Evolutionary conservation across 2,888 invertebrate species (phyloP).

Genomic region (Drosophila sordidapex): DNA sequence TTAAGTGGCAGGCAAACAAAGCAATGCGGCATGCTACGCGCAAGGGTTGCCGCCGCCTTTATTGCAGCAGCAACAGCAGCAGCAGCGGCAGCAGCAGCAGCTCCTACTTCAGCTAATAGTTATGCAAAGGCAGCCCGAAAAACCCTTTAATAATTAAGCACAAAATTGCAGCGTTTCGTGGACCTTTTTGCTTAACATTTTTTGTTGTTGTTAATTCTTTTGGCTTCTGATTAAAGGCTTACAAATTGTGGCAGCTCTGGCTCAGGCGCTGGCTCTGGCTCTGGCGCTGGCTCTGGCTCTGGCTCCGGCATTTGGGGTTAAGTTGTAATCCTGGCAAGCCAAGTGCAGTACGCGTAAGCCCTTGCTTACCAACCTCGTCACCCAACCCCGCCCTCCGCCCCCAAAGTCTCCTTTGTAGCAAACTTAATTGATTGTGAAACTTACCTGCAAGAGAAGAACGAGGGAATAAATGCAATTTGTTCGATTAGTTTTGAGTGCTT

Average conservation of each 20-base stretch:
- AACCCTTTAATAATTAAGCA: constrained; percentile 64
- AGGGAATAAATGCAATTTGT: constrained; percentile 6
- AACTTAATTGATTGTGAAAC: constrained; percentile 50
- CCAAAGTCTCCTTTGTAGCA: constrained; percentile 12
- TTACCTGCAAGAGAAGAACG: constrained; percentile 52
- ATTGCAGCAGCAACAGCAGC: constrained; percentile 1
- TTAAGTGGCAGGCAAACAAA: constrained; percentile 74
- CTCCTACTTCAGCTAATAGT: constrained; percentile 39
- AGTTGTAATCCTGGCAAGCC: constrained; percentile 20
- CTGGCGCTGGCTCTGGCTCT: neutral
- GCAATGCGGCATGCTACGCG: constrained; percentile 28
- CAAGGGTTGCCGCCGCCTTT: constrained; percentile 14
- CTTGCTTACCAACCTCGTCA: constrained; percentile 25
- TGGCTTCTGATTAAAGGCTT: constrained; percentile 34
- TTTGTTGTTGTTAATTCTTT: neutral
- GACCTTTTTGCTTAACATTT: constrained; percentile 1
- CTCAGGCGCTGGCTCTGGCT: neutral
- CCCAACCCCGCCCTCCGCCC: neutral
- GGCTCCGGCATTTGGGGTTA: neutral
- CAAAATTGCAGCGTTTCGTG: constrained; percentile 56
- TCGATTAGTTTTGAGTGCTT: constrained; percentile 11
- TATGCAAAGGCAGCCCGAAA: constrained; percentile 24
- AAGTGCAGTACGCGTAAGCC: constrained; percentile 6
- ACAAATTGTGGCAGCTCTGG: constrained; percentile 9
- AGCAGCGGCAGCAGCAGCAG: neutral